Evolutionary conservation across 2,113 vertebrate species (phyloP).

Genomic region (Plectropomus leopardus): DNA sequence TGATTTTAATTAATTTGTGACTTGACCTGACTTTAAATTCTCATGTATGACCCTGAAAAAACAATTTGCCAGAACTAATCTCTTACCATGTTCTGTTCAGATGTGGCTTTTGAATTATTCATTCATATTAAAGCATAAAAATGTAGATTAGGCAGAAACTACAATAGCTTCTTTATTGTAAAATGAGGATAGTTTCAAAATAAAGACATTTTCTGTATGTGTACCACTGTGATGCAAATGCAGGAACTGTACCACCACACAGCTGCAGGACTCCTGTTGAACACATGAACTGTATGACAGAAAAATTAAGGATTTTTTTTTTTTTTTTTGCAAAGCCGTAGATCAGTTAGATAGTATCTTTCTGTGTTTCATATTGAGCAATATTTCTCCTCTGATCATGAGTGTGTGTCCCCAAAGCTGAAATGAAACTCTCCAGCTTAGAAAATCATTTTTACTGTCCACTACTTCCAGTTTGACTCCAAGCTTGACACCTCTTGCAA

Average conservation of each 20-base stretch:
- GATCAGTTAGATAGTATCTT: neutral
- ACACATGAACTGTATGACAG: neutral
- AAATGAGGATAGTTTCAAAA: neutral
- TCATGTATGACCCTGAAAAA: neutral
- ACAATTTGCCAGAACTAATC: neutral
- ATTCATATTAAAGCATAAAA: neutral
- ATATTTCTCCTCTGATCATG: slow-evolving; percentile 23
- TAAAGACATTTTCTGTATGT: neutral
- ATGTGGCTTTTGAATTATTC: neutral
- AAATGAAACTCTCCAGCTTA: slow-evolving; percentile 48
- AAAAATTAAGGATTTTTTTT: neutral
- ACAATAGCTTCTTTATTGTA: neutral
- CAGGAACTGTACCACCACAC: neutral
- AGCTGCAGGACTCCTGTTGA: neutral
- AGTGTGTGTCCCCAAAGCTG: slow-evolving; percentile 12
- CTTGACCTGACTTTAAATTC: neutral
- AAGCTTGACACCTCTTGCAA: slow-evolving; percentile 41
- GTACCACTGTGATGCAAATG: neutral
- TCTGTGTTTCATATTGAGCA: slow-evolving; percentile 25
- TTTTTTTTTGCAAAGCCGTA: neutral
- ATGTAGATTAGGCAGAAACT: neutral
- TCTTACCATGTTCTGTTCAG: neutral
- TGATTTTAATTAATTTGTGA: neutral
- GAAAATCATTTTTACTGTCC: slow-evolving; percentile 63
- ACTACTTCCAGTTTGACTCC: slow-evolving; percentile 43